Base-by-base conservation (phyloP, 2,113 vertebrate genomes). In the Bettongia penicillata region DNA sequence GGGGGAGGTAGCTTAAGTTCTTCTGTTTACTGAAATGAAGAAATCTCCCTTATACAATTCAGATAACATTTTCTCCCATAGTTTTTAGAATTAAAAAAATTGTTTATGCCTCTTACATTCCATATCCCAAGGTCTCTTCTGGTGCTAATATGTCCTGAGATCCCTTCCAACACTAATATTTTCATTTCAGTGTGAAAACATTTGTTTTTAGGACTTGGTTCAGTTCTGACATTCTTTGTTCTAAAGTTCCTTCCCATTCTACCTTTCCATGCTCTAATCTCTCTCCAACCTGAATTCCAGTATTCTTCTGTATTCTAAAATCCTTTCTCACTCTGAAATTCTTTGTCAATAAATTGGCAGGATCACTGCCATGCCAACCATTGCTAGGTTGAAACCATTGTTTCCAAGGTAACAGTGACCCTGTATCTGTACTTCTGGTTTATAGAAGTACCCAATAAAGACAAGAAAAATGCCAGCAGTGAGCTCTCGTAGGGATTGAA, bases 401-500 rank as follows among this genome's bases (percentile, higher is more conserved):
- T 24, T 57, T 93, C 51, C 6, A 0, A 52, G 90, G 49, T 16
- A 2, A 0, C 9, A 0, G 0, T 53, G 68, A 37, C 91, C 89
- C 90, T 48, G 16, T 19, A 2, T 22, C 52, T 24, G 23, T 51
- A 50, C 93, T 1, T 0, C 51, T 91, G 96, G 31, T 37, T 28
- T 43, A 11, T 28, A 53, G 3, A 9, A 2, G 10, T 57, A 28
- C 43, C 53, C 1, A 0, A 37, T 37, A 0, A 2, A 28, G n/a
- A 61, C 52, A 90, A 90, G 89, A 94, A 96, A 93, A 51, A 84
- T 61, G 26, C 22, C 57, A 51, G 19, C 24, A 90, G 0, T 23
- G 23, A 55, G 5, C 14, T 0, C 47, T 0, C 0, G 24, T 51
- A 31, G 93, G 43, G 24, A 84, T 10, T 48, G 3, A 92, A 94